Conservation (phyloP, 2,888 invertebrate genomes). For the Xestia rhomboidea region DNA sequence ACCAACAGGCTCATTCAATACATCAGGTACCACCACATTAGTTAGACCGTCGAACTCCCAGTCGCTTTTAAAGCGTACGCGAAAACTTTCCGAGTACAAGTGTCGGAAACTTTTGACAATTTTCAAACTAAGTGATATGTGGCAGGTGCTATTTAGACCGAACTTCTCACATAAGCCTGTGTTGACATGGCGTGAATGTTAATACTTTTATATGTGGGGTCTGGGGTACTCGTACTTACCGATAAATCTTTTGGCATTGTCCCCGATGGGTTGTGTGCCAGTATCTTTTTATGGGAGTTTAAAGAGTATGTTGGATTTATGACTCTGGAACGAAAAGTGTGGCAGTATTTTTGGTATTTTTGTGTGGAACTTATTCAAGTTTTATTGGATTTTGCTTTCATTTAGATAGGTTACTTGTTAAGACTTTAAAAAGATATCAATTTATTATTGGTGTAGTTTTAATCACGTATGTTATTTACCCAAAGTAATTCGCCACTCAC, state of each 20-base stretch:
- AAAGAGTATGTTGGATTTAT: constrained; percentile 37
- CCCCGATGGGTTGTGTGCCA: constrained; percentile 36
- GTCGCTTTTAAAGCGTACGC: constrained; percentile 48
- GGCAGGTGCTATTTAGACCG: constrained; percentile 72
- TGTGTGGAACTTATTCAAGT: constrained; percentile 9
- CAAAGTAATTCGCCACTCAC: background rate
- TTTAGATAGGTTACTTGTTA: background rate
- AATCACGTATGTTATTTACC: too few species aligned
- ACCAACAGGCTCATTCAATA: background rate
- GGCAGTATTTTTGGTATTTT: background rate
- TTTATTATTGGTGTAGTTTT: background rate
- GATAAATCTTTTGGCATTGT: constrained; percentile 65
- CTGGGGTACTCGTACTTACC: constrained; percentile 18
- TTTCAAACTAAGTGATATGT: constrained; percentile 72
- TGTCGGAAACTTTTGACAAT: constrained; percentile 70
- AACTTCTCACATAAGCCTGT: constrained; percentile 68
- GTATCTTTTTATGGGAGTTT: constrained; percentile 53
- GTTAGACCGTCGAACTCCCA: constrained; percentile 25
- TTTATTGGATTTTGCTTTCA: background rate
- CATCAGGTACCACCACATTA: constrained; percentile 37
- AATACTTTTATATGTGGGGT: constrained; percentile 64
- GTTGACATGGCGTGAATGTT: constrained; percentile 71
- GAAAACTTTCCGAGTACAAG: constrained; percentile 65
- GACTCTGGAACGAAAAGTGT: background rate
- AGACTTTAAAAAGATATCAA: background rate